phyloP scores from a whole-genome alignment of 2,113 vertebrate genomes.

The Terrapene triunguis region DNA sequence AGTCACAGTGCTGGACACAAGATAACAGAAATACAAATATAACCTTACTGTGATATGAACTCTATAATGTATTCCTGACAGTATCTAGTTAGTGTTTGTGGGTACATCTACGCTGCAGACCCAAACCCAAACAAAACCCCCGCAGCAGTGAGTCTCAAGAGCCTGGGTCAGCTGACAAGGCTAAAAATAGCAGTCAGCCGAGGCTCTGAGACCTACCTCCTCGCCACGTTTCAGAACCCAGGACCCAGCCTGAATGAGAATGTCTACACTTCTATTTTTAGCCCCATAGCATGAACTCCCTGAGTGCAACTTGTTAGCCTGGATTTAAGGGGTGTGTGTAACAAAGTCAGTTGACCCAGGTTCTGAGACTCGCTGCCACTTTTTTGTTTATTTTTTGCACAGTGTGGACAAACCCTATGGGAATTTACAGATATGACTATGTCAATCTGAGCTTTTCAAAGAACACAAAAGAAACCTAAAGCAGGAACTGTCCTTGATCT shows the following conservation, averaged over 20 bases:
- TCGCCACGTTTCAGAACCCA: background rate
- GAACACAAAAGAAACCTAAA: background rate
- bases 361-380: background rate
- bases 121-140: background rate
- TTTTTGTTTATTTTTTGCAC: background rate
- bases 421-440: background rate
- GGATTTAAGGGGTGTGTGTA: too few species aligned
- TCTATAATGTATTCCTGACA: background rate
- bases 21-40: background rate
- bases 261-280: background rate
- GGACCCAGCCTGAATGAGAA: background rate
- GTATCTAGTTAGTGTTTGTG: background rate
- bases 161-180: background rate
- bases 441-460: background rate
- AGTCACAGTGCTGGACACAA: background rate
- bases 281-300: too few species aligned
- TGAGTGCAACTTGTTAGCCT: background rate
- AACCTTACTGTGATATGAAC: background rate
- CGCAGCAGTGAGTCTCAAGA: background rate
- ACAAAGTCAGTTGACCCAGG: background rate
- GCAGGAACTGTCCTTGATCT: background rate
- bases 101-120: background rate
- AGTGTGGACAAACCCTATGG: background rate
- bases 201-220: background rate
- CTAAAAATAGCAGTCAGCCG: background rate